Conservation (phyloP, 2,113 vertebrate species). For the Microtus montanus region DNA sequence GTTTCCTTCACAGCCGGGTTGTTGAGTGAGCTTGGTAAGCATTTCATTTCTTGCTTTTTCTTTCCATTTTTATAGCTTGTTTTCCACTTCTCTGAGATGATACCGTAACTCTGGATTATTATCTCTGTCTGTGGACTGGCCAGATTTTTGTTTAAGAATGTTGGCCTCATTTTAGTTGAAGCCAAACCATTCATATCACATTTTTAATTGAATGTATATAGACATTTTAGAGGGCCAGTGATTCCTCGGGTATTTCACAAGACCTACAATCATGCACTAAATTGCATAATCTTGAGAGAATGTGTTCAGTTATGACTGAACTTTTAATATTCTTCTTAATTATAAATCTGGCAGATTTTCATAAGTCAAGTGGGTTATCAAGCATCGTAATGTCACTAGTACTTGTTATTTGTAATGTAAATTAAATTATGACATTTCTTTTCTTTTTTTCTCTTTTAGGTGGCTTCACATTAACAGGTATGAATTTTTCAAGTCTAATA, state of each 20-base stretch:
- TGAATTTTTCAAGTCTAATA: conserved; percentile 77
- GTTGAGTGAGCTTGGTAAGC: conserved; percentile 93
- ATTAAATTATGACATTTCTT: conserved; percentile 80
- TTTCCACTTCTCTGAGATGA: conserved; percentile 64
- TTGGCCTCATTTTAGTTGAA: conserved; percentile 69
- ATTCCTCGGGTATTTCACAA: neutral
- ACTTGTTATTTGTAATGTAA: conserved; percentile 27
- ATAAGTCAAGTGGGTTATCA: conserved; percentile 15
- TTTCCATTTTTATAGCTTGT: conserved; percentile 80
- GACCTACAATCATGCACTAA: neutral
- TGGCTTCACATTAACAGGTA: conserved; percentile 91
- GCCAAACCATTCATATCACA: conserved; percentile 42
- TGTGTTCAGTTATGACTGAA: neutral
- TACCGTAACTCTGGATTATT: conserved; percentile 53
- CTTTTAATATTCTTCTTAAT: conserved; percentile 27
- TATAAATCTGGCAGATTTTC: conserved; percentile 43
- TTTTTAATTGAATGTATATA: conserved; percentile 21
- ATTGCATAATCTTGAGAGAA: conserved; percentile 35
- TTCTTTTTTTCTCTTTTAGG: conserved; percentile 83
- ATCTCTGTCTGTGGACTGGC: conserved; percentile 62
- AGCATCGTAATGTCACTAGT: neutral
- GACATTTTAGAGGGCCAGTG: conserved; percentile 14
- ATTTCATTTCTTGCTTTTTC: conserved; percentile 83
- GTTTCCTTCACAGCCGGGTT: conserved; percentile 91
- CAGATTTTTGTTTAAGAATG: conserved; percentile 58